phyloP scores from a whole-genome alignment of 2,888 invertebrate species.

The Pemphredon lugubris region DNA sequence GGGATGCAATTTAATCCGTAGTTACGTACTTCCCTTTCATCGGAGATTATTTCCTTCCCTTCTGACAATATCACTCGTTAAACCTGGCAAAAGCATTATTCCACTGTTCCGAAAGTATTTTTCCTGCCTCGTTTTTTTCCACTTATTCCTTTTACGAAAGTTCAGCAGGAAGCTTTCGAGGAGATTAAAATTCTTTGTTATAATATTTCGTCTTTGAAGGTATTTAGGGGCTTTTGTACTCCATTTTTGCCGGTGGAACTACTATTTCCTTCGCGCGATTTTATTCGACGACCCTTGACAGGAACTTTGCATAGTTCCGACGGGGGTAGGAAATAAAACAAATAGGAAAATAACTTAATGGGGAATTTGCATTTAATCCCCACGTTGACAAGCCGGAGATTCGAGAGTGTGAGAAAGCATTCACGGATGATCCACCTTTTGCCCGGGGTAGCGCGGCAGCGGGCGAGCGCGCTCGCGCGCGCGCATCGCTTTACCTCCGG shows the following conservation, averaged over 20 bases:
- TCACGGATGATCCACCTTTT: conserved; percentile 50
- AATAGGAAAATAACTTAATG: no score
- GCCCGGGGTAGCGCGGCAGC: no score
- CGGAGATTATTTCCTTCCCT: conserved; percentile 30
- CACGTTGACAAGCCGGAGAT: conserved; percentile 54
- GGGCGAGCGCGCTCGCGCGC: no score
- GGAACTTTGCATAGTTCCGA: no score
- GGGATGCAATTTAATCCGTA: conserved; percentile 38
- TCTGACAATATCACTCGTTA: conserved; percentile 25
- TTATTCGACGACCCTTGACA: not conserved
- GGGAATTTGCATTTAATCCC: conserved; percentile 61
- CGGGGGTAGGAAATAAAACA: no score
- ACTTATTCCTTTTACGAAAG: no score
- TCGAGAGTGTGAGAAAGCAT: conserved; percentile 39
- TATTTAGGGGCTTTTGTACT: not conserved
- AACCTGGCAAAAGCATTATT: conserved; percentile 1
- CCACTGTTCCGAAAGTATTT: not conserved
- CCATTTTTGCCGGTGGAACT: no score
- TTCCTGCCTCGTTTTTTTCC: no score
- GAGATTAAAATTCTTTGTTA: no score
- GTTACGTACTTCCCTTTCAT: conserved; percentile 40
- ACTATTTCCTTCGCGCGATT: not conserved
- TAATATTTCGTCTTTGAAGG: not conserved
- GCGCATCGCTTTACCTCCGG: conserved; percentile 33
- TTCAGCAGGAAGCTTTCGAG: no score